Evolutionary conservation across 1,140 invertebrate genomes (phyloP).

Genomic region (Neuroterus valhalla): DNA sequence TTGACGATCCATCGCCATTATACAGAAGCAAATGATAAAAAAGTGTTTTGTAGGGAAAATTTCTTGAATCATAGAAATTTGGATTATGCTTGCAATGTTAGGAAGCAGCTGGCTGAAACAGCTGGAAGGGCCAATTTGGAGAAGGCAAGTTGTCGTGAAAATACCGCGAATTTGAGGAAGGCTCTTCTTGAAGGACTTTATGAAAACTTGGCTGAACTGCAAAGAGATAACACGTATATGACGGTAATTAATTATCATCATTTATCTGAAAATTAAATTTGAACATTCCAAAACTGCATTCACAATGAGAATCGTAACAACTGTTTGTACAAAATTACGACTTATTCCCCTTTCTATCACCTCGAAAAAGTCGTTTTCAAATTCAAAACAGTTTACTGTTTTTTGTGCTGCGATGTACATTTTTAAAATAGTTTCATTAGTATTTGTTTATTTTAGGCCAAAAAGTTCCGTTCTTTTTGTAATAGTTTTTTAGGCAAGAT

Average conservation of each 20-base stretch:
- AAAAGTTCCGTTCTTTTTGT: too few relatives aligned
- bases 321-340: too few relatives aligned
- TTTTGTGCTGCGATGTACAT: too few relatives aligned
- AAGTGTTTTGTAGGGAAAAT: conserved; percentile 94
- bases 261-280: background rate
- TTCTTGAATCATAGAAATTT: conserved; percentile 92
- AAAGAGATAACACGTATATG: conserved; percentile 84
- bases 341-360: too few relatives aligned
- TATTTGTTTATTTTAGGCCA: too few relatives aligned
- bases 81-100: conserved; percentile 86
- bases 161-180: conserved; percentile 84
- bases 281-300: too few relatives aligned
- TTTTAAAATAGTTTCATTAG: too few relatives aligned
- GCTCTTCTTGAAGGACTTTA: conserved; percentile 89
- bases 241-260: conserved; percentile 76
- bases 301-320: too few relatives aligned
- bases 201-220: conserved; percentile 91
- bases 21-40: conserved; percentile 83
- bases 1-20: conserved; percentile 92
- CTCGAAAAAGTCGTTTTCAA: too few relatives aligned
- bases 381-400: too few relatives aligned
- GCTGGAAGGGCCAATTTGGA: conserved; percentile 83
- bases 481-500: too few relatives aligned
- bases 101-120: conserved; percentile 88
- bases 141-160: conserved; percentile 83